Conservation (phyloP, 2,113 vertebrate genomes). For the Sapajus apella region DNA sequence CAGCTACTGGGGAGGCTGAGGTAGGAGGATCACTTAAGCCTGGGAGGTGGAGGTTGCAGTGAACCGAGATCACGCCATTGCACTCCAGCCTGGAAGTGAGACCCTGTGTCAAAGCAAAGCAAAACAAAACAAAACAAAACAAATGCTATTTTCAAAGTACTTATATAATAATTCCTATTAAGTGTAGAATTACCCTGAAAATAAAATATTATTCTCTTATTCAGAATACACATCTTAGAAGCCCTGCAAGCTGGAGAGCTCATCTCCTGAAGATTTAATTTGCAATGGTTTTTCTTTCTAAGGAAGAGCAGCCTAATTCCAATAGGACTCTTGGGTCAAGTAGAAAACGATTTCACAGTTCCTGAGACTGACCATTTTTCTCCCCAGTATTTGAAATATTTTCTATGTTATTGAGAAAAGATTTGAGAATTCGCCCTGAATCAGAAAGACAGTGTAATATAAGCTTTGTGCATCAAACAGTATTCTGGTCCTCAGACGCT, state of each 20-base stretch:
- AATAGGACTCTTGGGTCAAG: background rate
- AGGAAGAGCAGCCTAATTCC: constrained; percentile 1
- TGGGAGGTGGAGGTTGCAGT: too few species aligned
- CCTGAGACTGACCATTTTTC: background rate
- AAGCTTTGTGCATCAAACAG: background rate
- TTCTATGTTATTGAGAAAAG: background rate
- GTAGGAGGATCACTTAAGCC: too few species aligned
- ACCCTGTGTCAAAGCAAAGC: too few species aligned
- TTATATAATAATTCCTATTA: constrained; percentile 31
- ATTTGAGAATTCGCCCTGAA: constrained; percentile 29
- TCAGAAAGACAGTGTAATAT: background rate
- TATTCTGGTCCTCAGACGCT: background rate
- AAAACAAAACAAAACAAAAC: too few species aligned
- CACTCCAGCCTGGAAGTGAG: too few species aligned
- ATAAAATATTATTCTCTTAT: constrained; percentile 2
- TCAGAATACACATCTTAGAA: background rate
- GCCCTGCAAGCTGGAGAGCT: background rate
- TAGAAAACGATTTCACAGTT: constrained; percentile 1
- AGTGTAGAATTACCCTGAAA: background rate
- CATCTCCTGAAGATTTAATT: background rate
- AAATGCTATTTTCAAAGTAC: background rate
- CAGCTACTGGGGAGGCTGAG: too few species aligned
- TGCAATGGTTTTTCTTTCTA: background rate
- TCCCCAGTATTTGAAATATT: background rate
- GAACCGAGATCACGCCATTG: too few species aligned